Evolutionary conservation across 2,113 vertebrate species (phyloP), one percentile per base, ranked within the genome.

Genomic region (Tangachromis dhanisi): DNA sequence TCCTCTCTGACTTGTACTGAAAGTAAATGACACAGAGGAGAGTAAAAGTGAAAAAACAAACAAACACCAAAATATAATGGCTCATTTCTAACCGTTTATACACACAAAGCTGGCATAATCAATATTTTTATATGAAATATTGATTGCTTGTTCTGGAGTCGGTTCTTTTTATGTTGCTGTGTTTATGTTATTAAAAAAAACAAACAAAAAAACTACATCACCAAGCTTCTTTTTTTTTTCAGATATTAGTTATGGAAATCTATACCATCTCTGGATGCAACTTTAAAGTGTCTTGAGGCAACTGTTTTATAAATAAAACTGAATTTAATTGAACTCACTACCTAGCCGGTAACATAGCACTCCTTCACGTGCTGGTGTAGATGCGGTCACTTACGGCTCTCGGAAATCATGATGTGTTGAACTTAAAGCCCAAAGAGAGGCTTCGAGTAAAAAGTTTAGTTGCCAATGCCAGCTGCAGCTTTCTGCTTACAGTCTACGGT

Each of bases 1-100:
- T 97, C 85, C 96, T 96, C 93, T 97, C 96, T n/a, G 93, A 94
- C 96, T 97, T 97, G 84, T 92, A 96, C 97, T 98, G 94, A 24
- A 90, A 21, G 57, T 12, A 4, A 8, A 66, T 17, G 92, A 9
- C 10, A 47, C 5, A 12, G 4, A 47, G 8, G 45, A 7, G 54
- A 26, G 35, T 16, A 54, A 16, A 9, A 9, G 11, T 1, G 5
- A 85, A 38, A 29, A 57, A 29, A 5, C 11, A 59, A 61, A 63
- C 16, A 66, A 38, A n/a, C 61, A 5, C 10, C 61, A 66, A 66
- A 78, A 31, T 47, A 76, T 5, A 47, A 76, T 76, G 14, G 24
- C 71, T 49, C 24, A 2, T 19, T 78, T 49, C 26, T 5, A 38
- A 66, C 6, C 0, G 9, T 76, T 29, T 47, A 47, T 10, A 31